phyloP scores from a whole-genome alignment of 30 jellyfish, hydroid and myxozoan genomes.

The Aurelia aurita complex sp. Pacific region DNA sequence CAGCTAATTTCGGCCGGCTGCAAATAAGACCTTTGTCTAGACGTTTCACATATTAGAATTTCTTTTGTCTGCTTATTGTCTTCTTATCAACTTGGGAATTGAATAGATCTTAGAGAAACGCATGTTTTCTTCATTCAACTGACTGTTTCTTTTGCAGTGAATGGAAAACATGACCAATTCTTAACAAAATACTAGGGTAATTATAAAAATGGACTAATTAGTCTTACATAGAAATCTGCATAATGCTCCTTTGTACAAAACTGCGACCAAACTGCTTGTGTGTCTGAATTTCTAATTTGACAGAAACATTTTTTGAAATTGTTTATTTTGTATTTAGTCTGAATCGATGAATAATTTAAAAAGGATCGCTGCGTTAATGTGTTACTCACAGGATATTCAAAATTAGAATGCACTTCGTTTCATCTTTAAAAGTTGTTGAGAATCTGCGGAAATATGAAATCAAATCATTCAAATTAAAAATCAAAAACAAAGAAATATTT shows the following conservation, averaged over 20 bases:
- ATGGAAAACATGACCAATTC: constrained; percentile 9
- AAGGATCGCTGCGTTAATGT: constrained; percentile 2
- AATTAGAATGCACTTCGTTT: neutral
- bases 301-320: constrained; percentile 19
- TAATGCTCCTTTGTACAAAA: constrained; percentile 49
- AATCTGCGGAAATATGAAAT: neutral
- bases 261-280: constrained; percentile 39
- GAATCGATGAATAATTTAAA: constrained; percentile 20
- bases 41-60: constrained; percentile 19
- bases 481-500: neutral
- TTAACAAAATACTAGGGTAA: neutral
- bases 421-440: neutral
- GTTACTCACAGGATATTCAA: constrained; percentile 2
- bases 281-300: constrained; percentile 22
- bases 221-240: constrained; percentile 2
- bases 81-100: constrained; percentile 33
- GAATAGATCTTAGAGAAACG: constrained; percentile 41
- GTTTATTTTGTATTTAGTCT: constrained; percentile 29
- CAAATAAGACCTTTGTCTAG: constrained; percentile 48
- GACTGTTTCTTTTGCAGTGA: constrained; percentile 5
- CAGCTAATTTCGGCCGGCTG: neutral
- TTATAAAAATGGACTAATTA: constrained; percentile 26
- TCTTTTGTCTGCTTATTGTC: constrained; percentile 31
- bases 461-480: neutral
- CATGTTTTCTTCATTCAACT: constrained; percentile 23